Base-by-base conservation (phyloP, 1,140 invertebrate species). In the Triops cancriformis region DNA sequence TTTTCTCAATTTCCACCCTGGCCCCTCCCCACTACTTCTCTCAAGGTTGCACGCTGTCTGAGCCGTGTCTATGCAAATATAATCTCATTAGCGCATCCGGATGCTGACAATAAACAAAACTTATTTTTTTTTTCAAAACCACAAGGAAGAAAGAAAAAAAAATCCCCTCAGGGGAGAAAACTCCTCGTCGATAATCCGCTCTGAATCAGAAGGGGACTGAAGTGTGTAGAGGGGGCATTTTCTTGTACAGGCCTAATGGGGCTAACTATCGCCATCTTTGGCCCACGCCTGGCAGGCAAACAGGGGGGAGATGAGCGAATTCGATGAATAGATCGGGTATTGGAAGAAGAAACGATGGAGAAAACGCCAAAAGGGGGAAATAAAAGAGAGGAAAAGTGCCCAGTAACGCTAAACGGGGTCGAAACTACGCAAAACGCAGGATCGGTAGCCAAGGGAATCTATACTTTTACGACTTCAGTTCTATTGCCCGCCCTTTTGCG, bases 71-170 rank as follows among this genome's bases (percentile, higher is more conserved):
- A 64, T 64, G 51, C 51, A 64, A 64, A 64, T 64, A 9, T 64
- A 64, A 64, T 64, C 51, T 64, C 51, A 64, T 64, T 64, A 64
- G 51, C 51, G 14, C 51, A 64, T 64, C 51, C 51, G 51, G 51
- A 64, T n/a, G 51, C 51, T 64, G 10, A 12, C 18, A 37, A 64
- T 64, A 64, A 64, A 64, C n/a, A 64, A 18, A n/a, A n/a, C 9
- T 14, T 64, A 9, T 23, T 23, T 64, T 64, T 10, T 10, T 14
- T 64, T 5, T 14, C 51, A 64, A 18, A 64, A 45, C 11, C 43
- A 12, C 43, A n/a, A n/a, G n/a, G n/a, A n/a, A n/a, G n/a, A 45
- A 45, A 45, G 11, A 45, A 45, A 45, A 12, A 45, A 45, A 45
- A 45, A 45, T 5, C 11, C 43, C 43, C 43, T 0, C 3, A n/a